These are phyloP conservation scores for Patella ulyssiponensis DNA, from an alignment of 2,888 invertebrate species.

Conservation along the genomic window DNA sequence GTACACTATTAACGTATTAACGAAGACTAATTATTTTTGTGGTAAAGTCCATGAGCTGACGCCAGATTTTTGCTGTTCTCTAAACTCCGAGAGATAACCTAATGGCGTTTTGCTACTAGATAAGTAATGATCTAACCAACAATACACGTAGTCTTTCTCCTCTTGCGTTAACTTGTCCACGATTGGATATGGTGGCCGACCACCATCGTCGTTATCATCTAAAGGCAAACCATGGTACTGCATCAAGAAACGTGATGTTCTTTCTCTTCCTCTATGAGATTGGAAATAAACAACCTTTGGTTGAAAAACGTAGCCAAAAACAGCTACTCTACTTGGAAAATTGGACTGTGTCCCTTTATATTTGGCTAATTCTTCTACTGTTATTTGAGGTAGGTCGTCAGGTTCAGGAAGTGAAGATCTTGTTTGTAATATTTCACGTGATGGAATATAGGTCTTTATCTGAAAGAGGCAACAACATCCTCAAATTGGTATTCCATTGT, in stretches of 20 bases:
- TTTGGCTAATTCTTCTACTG: neutral
- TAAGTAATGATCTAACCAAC: constrained; percentile 1
- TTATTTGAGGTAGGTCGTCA: neutral
- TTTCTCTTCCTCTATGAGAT: neutral
- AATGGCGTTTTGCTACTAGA: neutral
- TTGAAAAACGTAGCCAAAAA: neutral
- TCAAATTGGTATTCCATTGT: too few relatives aligned
- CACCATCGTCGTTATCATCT: neutral
- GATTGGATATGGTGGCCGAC: neutral
- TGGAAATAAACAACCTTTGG: neutral
- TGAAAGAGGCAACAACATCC: neutral
- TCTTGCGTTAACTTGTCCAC: neutral
- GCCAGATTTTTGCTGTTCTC: neutral
- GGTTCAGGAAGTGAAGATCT: neutral
- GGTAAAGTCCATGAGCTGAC: neutral
- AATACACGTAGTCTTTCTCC: neutral
- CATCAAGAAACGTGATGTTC: neutral
- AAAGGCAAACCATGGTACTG: neutral
- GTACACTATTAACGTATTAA: too few relatives aligned
- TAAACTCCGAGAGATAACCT: neutral
- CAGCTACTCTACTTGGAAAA: neutral
- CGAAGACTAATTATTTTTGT: too few relatives aligned
- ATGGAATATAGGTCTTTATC: neutral
- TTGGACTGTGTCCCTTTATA: neutral
- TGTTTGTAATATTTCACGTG: neutral